These are phyloP conservation scores for Trichopria drosophilae DNA, from an alignment of 2,888 invertebrate species.

Conservation along the genomic window DNA sequence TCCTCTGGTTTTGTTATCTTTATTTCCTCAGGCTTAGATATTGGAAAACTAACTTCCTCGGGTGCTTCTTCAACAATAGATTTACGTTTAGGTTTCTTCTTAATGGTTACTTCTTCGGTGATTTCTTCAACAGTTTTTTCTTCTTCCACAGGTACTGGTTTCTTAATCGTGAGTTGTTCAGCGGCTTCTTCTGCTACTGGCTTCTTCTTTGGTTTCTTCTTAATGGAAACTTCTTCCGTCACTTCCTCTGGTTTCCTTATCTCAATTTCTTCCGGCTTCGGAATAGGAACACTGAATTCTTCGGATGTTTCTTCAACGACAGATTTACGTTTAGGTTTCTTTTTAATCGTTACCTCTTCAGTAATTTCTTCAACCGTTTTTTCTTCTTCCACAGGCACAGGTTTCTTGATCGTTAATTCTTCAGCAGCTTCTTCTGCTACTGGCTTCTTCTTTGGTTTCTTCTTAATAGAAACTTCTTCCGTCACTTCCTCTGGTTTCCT, in stretches of 20 bases:
- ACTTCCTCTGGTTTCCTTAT: conserved; percentile 46
- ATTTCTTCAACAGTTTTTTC: conserved; percentile 44
- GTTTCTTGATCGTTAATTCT: conserved; percentile 45
- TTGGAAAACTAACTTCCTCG: conserved; percentile 42
- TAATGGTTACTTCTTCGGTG: conserved; percentile 45
- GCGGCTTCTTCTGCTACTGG: conserved; percentile 54
- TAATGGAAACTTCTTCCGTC: conserved; percentile 42
- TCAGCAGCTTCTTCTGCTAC: conserved; percentile 40
- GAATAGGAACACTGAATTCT: conserved; percentile 29
- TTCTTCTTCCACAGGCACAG: conserved; percentile 40
- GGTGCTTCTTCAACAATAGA: conserved; percentile 28
- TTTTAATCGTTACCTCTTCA: conserved; percentile 41
- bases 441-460: conserved; percentile 47
- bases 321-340: conserved; percentile 38
- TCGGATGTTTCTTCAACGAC: conserved; percentile 39
- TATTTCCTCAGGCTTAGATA: conserved; percentile 38
- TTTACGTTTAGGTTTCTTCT: conserved; percentile 33
- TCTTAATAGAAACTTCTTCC: conserved; percentile 43
- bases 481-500: conserved; percentile 41
- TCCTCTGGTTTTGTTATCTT: conserved; percentile 49
- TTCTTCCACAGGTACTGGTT: conserved; percentile 51
- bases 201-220: conserved; percentile 60
- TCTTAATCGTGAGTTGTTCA: conserved; percentile 41
- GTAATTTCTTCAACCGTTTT: conserved; percentile 41
- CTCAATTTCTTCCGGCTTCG: conserved; percentile 40